phyloP scores from a whole-genome alignment of 2,888 invertebrate species.

The Agrenia bidenticulata region DNA sequence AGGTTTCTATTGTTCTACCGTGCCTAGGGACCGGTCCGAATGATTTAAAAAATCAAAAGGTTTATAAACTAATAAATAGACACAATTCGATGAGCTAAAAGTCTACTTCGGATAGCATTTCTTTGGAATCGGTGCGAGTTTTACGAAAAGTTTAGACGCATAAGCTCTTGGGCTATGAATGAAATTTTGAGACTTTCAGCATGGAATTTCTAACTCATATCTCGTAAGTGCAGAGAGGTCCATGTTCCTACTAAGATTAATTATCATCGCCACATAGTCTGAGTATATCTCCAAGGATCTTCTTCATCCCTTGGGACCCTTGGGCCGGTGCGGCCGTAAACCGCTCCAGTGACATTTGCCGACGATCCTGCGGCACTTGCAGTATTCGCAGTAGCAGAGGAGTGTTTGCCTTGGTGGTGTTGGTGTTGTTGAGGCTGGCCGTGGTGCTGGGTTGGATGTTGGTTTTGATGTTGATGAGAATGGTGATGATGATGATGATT shows the following conservation, averaged over 20 bases:
- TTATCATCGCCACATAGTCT: slow-evolving; percentile 47
- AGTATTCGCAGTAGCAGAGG: not conserved
- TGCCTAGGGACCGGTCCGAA: too few relatives aligned
- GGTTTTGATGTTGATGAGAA: not conserved
- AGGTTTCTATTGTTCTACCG: too few relatives aligned
- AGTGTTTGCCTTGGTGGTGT: not conserved
- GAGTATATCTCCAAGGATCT: slow-evolving; percentile 41
- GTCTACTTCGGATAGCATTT: too few relatives aligned
- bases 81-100: too few relatives aligned
- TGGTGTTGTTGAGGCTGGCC: not conserved
- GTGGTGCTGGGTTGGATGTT: not conserved
- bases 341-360: not conserved
- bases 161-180: too few relatives aligned
- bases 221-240: too few relatives aligned
- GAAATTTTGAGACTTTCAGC: too few relatives aligned
- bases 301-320: slow-evolving; percentile 26
- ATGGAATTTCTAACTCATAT: too few relatives aligned
- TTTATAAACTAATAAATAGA: too few relatives aligned
- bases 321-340: slow-evolving; percentile 20
- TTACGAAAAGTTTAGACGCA: too few relatives aligned
- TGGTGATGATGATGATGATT: not conserved
- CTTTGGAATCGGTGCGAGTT: too few relatives aligned
- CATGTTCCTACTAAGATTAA: slow-evolving; percentile 15
- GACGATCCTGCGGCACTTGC: not conserved
- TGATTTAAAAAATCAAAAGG: too few relatives aligned